These are phyloP conservation scores for Sycophila texana DNA, from an alignment of 2,888 invertebrate species.

Conservation along the genomic window DNA sequence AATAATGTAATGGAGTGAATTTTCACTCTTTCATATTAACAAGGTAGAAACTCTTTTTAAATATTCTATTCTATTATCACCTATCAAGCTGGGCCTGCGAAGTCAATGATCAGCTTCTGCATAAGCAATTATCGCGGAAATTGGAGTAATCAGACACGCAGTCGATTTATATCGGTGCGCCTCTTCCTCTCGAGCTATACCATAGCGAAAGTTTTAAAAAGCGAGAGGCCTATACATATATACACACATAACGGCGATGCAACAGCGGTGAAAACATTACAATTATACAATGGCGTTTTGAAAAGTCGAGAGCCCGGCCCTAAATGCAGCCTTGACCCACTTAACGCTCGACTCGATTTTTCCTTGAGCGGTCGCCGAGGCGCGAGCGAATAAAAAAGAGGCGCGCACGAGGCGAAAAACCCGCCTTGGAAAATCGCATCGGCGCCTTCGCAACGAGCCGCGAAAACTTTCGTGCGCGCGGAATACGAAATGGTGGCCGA, in stretches of 20 bases:
- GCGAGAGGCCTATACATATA: too few relatives aligned
- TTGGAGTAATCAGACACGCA: background rate
- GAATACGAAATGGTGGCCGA: background rate
- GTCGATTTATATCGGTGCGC: background rate
- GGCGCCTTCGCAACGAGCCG: slow-evolving; percentile 2
- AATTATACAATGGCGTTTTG: too few relatives aligned
- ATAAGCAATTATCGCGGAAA: slow-evolving; percentile 6
- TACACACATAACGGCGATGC: too few relatives aligned
- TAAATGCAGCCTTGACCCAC: slow-evolving; percentile 44
- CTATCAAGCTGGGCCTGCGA: too few relatives aligned
- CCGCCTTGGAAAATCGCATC: slow-evolving; percentile 3
- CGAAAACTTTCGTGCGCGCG: background rate
- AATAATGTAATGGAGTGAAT: too few relatives aligned
- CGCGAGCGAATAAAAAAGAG: background rate
- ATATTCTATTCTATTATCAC: too few relatives aligned
- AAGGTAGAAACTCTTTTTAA: too few relatives aligned
- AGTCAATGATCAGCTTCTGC: background rate
- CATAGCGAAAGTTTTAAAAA: too few relatives aligned
- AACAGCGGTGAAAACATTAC: too few relatives aligned
- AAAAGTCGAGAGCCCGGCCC: background rate
- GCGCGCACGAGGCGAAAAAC: background rate
- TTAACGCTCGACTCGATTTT: slow-evolving; percentile 5
- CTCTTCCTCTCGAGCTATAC: too few relatives aligned
- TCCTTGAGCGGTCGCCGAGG: background rate
- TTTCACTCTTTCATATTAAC: too few relatives aligned